phyloP scores from a whole-genome alignment of 1,140 invertebrate genomes.

The Hycleus phaleratus region DNA sequence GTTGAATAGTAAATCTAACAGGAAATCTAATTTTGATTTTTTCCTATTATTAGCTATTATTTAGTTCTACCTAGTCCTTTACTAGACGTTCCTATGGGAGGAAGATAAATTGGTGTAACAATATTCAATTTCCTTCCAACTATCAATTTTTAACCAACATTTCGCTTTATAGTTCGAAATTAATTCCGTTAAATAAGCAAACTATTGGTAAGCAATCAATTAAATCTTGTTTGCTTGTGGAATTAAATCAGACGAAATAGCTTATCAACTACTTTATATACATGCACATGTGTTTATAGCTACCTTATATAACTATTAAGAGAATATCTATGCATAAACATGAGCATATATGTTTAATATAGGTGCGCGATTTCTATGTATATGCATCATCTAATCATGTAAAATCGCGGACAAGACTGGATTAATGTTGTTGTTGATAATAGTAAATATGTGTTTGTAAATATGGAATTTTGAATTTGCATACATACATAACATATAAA shows the following conservation, averaged over 20 bases:
- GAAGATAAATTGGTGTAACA: background rate
- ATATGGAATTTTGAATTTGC: constrained; percentile 1
- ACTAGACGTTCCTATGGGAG: too few species aligned
- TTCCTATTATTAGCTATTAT: too few species aligned
- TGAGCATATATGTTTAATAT: too few species aligned
- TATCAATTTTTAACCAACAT: constrained; percentile 1
- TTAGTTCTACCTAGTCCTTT: too few species aligned
- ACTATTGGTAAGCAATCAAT: constrained; percentile 16
- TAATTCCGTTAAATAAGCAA: constrained; percentile 15
- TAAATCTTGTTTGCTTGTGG: constrained; percentile 12
- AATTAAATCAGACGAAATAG: constrained; percentile 15
- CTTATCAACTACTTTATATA: constrained; percentile 10
- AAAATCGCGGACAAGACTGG: too few species aligned
- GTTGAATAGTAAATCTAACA: too few species aligned
- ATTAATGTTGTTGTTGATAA: too few species aligned
- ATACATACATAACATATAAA: background rate
- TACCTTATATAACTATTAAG: too few species aligned
- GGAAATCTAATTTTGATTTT: too few species aligned
- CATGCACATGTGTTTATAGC: constrained; percentile 10
- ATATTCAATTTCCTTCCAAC: constrained; percentile 8
- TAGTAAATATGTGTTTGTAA: too few species aligned
- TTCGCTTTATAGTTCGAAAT: constrained; percentile 8
- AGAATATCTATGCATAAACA: too few species aligned
- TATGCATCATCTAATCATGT: constrained; percentile 10
- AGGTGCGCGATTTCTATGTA: constrained; percentile 4